Conservation (phyloP, 1,140 invertebrate species). For the Drosophila arizonae region DNA sequence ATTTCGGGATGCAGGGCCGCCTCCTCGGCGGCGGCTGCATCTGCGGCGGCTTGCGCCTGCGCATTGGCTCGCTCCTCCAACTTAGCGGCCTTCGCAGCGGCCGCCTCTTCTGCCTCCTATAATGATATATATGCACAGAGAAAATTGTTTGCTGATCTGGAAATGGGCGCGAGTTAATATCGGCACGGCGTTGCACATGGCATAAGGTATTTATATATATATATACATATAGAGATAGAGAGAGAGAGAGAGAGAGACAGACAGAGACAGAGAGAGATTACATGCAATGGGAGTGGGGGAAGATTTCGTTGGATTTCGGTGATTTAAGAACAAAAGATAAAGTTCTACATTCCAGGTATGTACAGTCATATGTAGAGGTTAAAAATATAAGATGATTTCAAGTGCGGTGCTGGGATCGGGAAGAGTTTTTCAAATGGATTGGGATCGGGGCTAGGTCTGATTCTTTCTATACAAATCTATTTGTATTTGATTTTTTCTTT, state of each 20-base stretch:
- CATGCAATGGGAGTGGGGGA: background rate
- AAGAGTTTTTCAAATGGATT: background rate
- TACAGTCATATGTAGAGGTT: conserved; percentile 17
- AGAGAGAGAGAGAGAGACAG: too few relatives aligned
- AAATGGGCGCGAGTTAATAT: conserved; percentile 21
- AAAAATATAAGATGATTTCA: background rate
- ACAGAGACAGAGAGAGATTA: too few relatives aligned
- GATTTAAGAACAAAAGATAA: background rate
- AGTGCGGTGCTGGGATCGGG: conserved; percentile 26
- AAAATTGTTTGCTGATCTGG: conserved; percentile 26
- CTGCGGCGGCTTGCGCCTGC: conserved; percentile 86
- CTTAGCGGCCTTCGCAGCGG: conserved; percentile 88
- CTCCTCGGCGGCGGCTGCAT: conserved; percentile 85
- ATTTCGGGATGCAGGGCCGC: conserved; percentile 86
- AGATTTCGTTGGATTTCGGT: background rate
- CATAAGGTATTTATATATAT: background rate
- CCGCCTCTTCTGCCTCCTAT: conserved; percentile 92
- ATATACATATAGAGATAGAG: background rate
- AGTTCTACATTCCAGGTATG: conserved; percentile 1
- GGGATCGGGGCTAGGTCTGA: background rate
- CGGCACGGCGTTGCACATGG: conserved; percentile 17
- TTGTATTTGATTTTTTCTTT: conserved; percentile 29
- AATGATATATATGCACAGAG: conserved; percentile 57
- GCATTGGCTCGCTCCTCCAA: conserved; percentile 88
- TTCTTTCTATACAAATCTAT: background rate